These are phyloP conservation scores for Drosophila ambigua DNA, from an alignment of 1,140 invertebrate genomes.

Conservation along the genomic window DNA sequence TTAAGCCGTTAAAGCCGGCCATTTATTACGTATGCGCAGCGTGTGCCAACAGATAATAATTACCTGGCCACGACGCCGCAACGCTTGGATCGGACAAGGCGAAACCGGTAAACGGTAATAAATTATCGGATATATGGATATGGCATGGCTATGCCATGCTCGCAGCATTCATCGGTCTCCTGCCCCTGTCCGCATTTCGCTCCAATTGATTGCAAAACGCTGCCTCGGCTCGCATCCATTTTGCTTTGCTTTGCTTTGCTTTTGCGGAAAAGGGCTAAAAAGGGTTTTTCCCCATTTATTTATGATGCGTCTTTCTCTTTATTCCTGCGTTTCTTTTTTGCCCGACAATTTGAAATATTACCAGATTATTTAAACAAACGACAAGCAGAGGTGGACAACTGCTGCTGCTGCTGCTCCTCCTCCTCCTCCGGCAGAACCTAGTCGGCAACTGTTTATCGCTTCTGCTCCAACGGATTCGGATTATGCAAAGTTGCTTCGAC, in stretches of 20 bases:
- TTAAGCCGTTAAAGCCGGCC: constrained; percentile 56
- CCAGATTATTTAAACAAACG: constrained; percentile 74
- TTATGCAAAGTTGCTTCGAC: constrained; percentile 30
- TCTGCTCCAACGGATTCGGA: constrained; percentile 28
- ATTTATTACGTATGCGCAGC: constrained; percentile 67
- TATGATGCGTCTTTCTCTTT: not conserved
- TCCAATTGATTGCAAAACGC: constrained; percentile 63
- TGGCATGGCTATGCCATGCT: constrained; percentile 1
- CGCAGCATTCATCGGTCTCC: not conserved
- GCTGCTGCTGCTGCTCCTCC: not conserved
- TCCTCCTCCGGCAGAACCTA: no score
- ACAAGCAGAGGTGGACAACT: constrained; percentile 16
- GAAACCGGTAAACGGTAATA: constrained; percentile 44
- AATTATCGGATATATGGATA: constrained; percentile 57
- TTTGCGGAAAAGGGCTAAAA: constrained; percentile 65
- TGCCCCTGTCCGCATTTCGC: not conserved
- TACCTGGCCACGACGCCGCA: constrained; percentile 37
- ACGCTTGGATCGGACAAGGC: not conserved
- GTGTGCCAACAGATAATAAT: constrained; percentile 67
- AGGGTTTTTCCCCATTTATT: constrained; percentile 34
- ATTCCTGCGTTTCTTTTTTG: constrained; percentile 10
- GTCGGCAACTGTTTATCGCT: constrained; percentile 16
- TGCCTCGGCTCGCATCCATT: constrained; percentile 26
- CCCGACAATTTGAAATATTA: constrained; percentile 65
- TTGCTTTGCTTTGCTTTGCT: constrained; percentile 22